These are phyloP conservation scores for Frieseomelitta varia DNA, from an alignment of 1,140 invertebrate genomes.

Conservation along the genomic window DNA sequence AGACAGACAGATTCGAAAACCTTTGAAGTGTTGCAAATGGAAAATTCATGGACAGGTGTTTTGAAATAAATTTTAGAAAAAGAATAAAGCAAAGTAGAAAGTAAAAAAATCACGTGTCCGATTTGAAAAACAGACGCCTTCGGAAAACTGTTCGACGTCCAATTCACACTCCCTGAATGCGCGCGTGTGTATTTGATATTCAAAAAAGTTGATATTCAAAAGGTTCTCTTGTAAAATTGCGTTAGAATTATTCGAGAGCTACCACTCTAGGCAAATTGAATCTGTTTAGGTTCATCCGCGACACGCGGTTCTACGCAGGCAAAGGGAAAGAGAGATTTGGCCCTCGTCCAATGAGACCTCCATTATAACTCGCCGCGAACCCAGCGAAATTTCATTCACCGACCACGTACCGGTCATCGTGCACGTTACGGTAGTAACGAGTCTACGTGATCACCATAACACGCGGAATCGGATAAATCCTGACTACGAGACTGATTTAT, in stretches of 20 bases:
- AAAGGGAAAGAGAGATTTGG: slow-evolving; percentile 14
- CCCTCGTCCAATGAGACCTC: slow-evolving; percentile 25
- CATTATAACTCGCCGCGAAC: slow-evolving; percentile 22
- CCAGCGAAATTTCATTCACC: slow-evolving; percentile 47
- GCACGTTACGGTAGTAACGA: slow-evolving; percentile 48
- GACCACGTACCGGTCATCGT: slow-evolving; percentile 41
- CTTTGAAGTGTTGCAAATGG: too few relatives aligned
- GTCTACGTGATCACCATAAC: slow-evolving; percentile 44
- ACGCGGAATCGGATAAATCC: slow-evolving; percentile 11
- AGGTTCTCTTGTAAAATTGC: neutral
- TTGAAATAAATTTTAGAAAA: too few relatives aligned
- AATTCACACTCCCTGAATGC: too few relatives aligned
- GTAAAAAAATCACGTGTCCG: too few relatives aligned
- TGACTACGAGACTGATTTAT: slow-evolving; percentile 26
- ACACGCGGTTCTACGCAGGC: neutral
- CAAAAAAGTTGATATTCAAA: too few relatives aligned
- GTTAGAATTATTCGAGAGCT: neutral
- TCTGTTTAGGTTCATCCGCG: neutral
- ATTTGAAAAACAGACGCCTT: neutral
- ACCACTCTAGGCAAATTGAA: slow-evolving; percentile 8
- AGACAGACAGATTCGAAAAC: neutral
- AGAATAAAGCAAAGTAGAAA: too few relatives aligned
- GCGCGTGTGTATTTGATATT: neutral
- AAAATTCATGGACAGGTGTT: too few relatives aligned
- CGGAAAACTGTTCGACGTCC: neutral